phyloP scores from a whole-genome alignment of 1,140 invertebrate genomes.

The Cryptotermes secundus region DNA sequence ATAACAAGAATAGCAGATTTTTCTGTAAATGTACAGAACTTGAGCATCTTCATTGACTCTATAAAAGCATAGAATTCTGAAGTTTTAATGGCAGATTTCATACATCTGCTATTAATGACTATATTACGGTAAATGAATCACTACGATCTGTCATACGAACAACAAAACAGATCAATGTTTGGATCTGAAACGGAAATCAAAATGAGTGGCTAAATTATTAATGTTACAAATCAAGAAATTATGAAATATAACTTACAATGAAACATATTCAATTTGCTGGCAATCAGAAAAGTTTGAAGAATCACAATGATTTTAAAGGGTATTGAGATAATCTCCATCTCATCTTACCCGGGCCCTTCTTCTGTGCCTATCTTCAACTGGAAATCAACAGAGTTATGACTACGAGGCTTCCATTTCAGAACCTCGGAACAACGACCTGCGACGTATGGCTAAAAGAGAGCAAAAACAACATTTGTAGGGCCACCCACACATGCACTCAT shows the following conservation, averaged over 20 bases:
- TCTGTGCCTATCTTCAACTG: conserved; percentile 77
- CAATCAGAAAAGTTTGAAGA: background rate
- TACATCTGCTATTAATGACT: too few species aligned
- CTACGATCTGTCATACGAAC: too few species aligned
- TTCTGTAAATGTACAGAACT: too few species aligned
- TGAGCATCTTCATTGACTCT: too few species aligned
- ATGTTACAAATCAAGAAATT: background rate
- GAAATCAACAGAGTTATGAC: conserved; percentile 96
- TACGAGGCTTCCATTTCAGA: conserved; percentile 96
- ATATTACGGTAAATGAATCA: too few species aligned
- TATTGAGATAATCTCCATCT: conserved; percentile 27
- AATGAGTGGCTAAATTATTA: background rate
- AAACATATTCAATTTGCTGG: background rate
- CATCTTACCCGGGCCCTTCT: conserved; percentile 66
- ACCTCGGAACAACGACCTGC: conserved; percentile 79
- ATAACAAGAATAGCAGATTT: too few species aligned
- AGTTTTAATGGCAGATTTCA: too few species aligned
- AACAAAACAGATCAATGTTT: background rate
- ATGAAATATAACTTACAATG: background rate
- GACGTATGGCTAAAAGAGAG: conserved; percentile 71
- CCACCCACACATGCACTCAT: too few species aligned
- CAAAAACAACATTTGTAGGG: background rate
- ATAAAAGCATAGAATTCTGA: too few species aligned
- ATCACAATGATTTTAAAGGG: conserved; percentile 12
- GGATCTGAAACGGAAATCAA: background rate